Conservation (phyloP, 2,797 vertebrate species). For the Anisognathus igniventris region DNA sequence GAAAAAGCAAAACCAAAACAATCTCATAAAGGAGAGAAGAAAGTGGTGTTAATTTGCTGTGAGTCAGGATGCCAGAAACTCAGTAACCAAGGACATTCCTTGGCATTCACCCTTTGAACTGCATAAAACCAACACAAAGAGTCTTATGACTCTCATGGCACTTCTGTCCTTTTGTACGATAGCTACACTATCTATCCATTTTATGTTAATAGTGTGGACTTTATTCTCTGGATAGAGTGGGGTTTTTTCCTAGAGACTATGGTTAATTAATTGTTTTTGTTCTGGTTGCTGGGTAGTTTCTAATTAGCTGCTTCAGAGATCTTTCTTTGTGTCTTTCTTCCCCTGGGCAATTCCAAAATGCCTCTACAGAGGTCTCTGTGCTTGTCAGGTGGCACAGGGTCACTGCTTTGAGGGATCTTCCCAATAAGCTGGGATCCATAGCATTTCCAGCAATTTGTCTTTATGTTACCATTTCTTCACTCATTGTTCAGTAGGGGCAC, state of each 20-base stretch:
- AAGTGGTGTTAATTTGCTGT: not conserved
- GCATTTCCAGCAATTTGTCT: not conserved
- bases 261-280: slow-evolving; percentile 54
- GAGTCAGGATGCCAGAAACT: not conserved
- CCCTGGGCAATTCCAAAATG: not conserved
- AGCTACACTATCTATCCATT: not conserved
- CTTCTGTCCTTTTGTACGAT: not conserved
- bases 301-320: slow-evolving; percentile 45
- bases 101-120: not conserved
- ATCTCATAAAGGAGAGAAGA: not conserved
- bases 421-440: not conserved
- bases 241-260: slow-evolving; percentile 3
- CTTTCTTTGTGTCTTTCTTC: not conserved
- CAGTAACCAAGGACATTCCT: not conserved
- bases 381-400: not conserved
- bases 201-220: not conserved
- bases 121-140: not conserved
- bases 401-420: slow-evolving; percentile 15
- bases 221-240: slow-evolving; percentile 6
- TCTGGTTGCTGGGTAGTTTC: slow-evolving; percentile 38
- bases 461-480: not conserved
- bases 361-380: not conserved
- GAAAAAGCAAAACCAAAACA: not conserved
- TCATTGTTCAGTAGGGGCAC: not conserved
- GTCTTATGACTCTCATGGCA: not conserved